Base-by-base conservation (phyloP, 2,888 invertebrate genomes). In the Agriopis leucophaearia region DNA sequence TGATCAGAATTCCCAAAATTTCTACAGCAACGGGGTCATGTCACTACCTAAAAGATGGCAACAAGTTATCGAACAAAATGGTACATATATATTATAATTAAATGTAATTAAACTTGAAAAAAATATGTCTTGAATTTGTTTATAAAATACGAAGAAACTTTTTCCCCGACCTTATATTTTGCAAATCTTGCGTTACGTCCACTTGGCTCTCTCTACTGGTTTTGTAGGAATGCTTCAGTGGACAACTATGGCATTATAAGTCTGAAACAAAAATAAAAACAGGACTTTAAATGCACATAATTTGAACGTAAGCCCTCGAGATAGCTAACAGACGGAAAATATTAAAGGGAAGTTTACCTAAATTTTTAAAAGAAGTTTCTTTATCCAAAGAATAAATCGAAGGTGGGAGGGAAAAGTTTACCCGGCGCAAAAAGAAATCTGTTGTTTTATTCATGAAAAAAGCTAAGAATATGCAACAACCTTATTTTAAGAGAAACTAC, bases 361-460 rank as follows among this genome's bases (percentile, higher is more conserved):
- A 88, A 88, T 91, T 93, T 92, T 92, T 89, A 89, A 90, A 90
- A 85, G 88, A 92, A 91, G 88, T 92, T 93, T 88, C 90, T 92
- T 92, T 93, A 93, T 92, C 91, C 91, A 73, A 78, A 80, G 91
- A 90, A 93, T 93, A 93, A 92, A 94, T 93, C 92, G 94, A 94
- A 94, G 92, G 92, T 92, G 88, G 92, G 87, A 87, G 92, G 90
- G 88, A 89, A 87, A 90, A 90, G 81, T 74, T 90, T 89, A 86
- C 84, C 80, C 88, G 84, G 77, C 88, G 89, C 87, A 90, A 90
- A 90, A 87, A 91, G 89, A 89, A 86, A 91, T 90, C 92, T 91
- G 92, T 92, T 94, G 92, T 93, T 93, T 94, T 94, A 94, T 94
- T 94, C 94, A 93, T 94, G 91, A 91, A 90, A 91, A 80, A 78